A percentile compares a stretch with the other conserved stretches of the same genome.
phyloP scores from a whole-genome alignment of 2,113 vertebrate genomes.

The Heterocephalus glaber region DNA sequence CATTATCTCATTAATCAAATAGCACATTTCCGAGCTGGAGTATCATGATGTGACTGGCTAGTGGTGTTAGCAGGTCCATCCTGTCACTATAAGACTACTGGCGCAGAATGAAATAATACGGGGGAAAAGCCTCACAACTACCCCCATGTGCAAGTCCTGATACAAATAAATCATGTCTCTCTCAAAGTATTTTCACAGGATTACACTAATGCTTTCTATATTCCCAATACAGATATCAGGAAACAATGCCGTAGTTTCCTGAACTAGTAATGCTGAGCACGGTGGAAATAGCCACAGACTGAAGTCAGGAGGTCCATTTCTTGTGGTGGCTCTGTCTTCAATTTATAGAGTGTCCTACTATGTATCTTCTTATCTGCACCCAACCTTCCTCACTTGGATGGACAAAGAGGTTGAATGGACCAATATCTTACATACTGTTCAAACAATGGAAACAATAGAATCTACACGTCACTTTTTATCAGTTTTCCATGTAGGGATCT shows the following conservation, averaged over 20 bases:
- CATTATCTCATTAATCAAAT: conserved; percentile 70
- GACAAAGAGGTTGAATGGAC: not conserved
- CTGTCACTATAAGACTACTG: conserved; percentile 21
- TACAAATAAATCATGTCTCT: conserved; percentile 61
- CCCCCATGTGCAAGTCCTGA: conserved; percentile 42
- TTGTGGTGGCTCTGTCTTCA: not conserved
- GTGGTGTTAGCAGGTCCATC: conserved; percentile 41
- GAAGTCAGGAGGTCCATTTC: not conserved
- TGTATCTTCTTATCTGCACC: not conserved
- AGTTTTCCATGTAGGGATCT: not conserved
- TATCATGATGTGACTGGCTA: conserved; percentile 59
- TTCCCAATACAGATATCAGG: conserved; percentile 45
- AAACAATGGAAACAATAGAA: not conserved
- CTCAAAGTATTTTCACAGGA: conserved; percentile 44
- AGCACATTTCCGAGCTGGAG: conserved; percentile 62
- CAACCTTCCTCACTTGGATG: not conserved
- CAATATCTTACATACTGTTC: not conserved
- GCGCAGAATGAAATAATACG: conserved; percentile 59
- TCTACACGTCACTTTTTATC: not conserved
- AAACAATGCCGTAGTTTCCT: conserved; percentile 34
- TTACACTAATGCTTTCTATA: not conserved
- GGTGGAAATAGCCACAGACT: not conserved
- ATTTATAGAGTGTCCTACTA: not conserved
- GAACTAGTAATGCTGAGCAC: conserved; percentile 8
- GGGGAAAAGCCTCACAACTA: not conserved